Percentiles rank a stretch among this genome's conserved stretches.
Evolutionary conservation across 1,140 invertebrate species (phyloP).

Genomic region (Aradophagus sp.): DNA sequence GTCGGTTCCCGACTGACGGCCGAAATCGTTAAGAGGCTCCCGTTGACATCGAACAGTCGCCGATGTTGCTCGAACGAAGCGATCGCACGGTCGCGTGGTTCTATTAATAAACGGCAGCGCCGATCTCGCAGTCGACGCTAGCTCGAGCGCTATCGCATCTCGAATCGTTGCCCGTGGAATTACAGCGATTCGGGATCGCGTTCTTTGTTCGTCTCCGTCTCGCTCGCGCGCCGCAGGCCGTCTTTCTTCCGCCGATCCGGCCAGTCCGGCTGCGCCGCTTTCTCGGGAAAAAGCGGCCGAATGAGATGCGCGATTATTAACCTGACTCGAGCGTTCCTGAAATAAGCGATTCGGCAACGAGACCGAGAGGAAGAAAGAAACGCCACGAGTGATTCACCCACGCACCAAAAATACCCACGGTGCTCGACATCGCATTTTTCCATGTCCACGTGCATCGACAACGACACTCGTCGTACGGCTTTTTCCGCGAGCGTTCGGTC

Average conservation of each 20-base stretch:
- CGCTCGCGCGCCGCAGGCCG: no score
- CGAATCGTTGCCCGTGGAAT: conserved; percentile 58
- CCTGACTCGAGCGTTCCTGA: conserved; percentile 70
- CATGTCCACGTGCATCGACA: conserved; percentile 30
- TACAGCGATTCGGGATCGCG: conserved; percentile 58
- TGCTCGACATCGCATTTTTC: conserved; percentile 48
- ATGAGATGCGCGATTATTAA: conserved; percentile 67
- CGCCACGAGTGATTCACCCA: conserved; percentile 70
- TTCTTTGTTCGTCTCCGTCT: conserved; percentile 46
- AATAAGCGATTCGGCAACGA: conserved; percentile 69
- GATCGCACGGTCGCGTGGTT: conserved; percentile 53
- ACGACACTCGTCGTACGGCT: no score
- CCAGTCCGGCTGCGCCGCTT: conserved; percentile 37
- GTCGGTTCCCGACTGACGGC: conserved; percentile 40
- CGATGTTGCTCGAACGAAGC: conserved; percentile 56
- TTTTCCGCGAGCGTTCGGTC: no score
- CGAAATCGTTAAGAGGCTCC: conserved; percentile 45
- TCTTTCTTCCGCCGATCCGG: conserved; percentile 32
- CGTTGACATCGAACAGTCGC: conserved; percentile 57
- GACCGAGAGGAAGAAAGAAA: conserved; percentile 14
- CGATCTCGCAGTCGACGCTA: conserved; percentile 55
- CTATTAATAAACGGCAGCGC: conserved; percentile 58
- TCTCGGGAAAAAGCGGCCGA: conserved; percentile 48
- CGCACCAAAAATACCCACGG: conserved; percentile 70
- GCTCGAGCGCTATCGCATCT: conserved; percentile 60